Evolutionary conservation across 2,888 invertebrate genomes (phyloP), one percentile per base, ranked within the genome.

Genomic region (Nasonia oneida): DNA sequence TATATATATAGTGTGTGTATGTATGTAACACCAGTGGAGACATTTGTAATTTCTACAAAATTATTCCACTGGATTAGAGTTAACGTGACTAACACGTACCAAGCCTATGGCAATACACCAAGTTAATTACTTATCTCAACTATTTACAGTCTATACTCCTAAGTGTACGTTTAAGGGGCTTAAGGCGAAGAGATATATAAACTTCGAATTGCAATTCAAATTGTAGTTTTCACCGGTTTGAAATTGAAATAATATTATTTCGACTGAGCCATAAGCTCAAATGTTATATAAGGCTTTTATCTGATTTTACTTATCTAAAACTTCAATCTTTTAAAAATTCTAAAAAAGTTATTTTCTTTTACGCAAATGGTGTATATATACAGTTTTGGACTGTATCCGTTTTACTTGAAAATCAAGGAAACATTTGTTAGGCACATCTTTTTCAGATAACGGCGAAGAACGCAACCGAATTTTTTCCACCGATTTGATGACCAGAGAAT

Each of bases 1-100:
- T 23, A 23, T 23, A 6, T 53, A 18, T 18, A 73, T 37, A 37
- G 37, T 37, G 37, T 37, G 37, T 4, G 37, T 37, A 5, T 37
- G 37, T 37, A 4, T 84, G 85, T 84, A 79, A 67, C 82, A 70
- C 86, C 86, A 76, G 73, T 86, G 86, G 77, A 70, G 39, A n/a
- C 23, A 84, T 81, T 87, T 71, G 81, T 71, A 75, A 70, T 75
- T 57, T 85, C 14, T 71, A 83, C 73, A 29, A 80, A 61, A 76
- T 82, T 57, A 23, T 61, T 50, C 50, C 37, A 81, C 71, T 64
- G 64, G 77, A 6, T 37, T 37, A 81, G 77, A 23, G 57, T 42
- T 50, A 42, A 79, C 67, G 79, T 15, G 42, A 81, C 15, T 64
- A n/a, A 71, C 10, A 33, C n/a, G 64, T 77, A 61, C 10, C 57